These are phyloP conservation scores for Wasmannia auropunctata DNA, from an alignment of 1,140 invertebrate species.

Conservation along the genomic window DNA sequence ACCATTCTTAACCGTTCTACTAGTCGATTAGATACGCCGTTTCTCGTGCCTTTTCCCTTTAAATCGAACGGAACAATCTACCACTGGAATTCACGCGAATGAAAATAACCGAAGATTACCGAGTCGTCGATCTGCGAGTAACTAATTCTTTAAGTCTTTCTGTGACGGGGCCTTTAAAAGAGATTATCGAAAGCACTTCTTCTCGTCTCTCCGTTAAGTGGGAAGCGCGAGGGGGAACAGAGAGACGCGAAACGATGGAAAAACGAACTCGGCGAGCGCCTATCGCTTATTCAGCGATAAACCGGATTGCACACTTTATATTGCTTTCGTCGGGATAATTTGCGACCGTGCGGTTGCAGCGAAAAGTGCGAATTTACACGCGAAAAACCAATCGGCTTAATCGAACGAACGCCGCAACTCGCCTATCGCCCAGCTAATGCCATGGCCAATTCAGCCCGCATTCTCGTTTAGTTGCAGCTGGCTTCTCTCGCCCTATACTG, in stretches of 20 bases:
- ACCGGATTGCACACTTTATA: constrained; percentile 38
- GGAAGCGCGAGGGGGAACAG: not conserved
- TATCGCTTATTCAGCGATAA: constrained; percentile 46
- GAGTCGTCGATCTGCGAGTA: not conserved
- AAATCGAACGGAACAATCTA: not conserved
- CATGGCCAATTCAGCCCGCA: constrained; percentile 1
- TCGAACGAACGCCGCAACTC: constrained; percentile 10
- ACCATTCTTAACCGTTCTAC: not conserved
- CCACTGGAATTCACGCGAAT: not conserved
- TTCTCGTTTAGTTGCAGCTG: constrained; percentile 20
- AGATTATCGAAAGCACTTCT: constrained; percentile 15
- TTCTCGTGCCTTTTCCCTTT: not conserved
- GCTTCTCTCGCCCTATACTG: constrained; percentile 2
- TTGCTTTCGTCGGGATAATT: constrained; percentile 39
- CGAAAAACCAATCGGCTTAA: constrained; percentile 49
- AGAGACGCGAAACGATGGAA: not conserved
- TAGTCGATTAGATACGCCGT: not conserved
- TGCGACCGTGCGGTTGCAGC: not conserved
- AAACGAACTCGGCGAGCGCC: not conserved
- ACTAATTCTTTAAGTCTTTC: constrained; percentile 12
- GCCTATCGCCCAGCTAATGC: constrained; percentile 24
- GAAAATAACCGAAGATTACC: constrained; percentile 17
- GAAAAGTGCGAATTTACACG: constrained; percentile 44
- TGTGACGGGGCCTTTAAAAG: not conserved
- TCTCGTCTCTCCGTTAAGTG: constrained; percentile 48